Evolutionary conservation across 1,140 invertebrate species (phyloP), one percentile per base, ranked within the genome.

Genomic region (Leptinotarsa undecemlineata): DNA sequence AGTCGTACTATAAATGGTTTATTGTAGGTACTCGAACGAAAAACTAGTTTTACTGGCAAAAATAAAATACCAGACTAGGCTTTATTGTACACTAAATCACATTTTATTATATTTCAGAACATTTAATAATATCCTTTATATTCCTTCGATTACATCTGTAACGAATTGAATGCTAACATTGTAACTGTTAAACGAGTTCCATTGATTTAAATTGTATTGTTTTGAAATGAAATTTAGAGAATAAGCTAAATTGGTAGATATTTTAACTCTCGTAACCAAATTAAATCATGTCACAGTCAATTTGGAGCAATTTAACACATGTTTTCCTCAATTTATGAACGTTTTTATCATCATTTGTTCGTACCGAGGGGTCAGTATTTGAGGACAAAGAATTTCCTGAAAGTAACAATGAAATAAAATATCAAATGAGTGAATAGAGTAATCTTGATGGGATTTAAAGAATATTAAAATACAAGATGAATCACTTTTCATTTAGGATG

Each of bases 1-100:
- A 70, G 68, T 70, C 68, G 68, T 70, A 70, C 68, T 70, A 70
- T 60, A 70, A 70, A 70, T 70, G 48, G 68, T 70, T 70, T 70
- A 70, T 70, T n/a, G 68, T 70, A 20, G 47, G 68, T 70, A 70
- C 51, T 19, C 3, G 11, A 26, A 57, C 47, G 68, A 70, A 70
- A 70, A 70, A 70, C 68, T 70, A 70, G 68, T 70, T 57, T 70
- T 20, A 23, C 51, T 13, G 19, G 48, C 68, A 57, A 70, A 70
- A 70, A 70, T 57, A 60, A 70, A 70, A 70, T 13, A 48, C 48
- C 68, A 57, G 14, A 70, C 68, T 70, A 70, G 68, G 68, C 48
- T 70, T 70, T 70, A 70, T 70, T 57, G 68, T 70, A 48, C 68
- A 48, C 33, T 70, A 70, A 70, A 70, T 70, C 68, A 70, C 47